phyloP scores from a whole-genome alignment of 2,113 vertebrate species.

The Paradoxurus hermaphroditus region DNA sequence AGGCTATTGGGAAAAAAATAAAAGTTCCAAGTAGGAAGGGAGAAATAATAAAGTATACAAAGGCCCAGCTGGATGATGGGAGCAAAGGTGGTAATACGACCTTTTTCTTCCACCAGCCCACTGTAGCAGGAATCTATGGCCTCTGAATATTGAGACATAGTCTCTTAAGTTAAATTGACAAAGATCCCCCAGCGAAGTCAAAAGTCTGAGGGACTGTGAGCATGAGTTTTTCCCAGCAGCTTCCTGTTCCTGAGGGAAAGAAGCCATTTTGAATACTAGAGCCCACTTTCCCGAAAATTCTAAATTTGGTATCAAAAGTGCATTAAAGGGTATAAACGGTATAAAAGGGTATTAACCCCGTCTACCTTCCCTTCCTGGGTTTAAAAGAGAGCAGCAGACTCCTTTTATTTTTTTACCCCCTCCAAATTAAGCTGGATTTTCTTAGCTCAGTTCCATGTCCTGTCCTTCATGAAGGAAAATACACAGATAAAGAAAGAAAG shows the following conservation, averaged over 20 bases:
- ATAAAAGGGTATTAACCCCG: too few relatives aligned
- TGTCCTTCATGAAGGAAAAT: background rate
- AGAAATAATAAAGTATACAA: constrained; percentile 43
- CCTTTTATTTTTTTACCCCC: background rate
- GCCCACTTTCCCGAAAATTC: background rate
- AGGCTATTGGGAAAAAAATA: constrained; percentile 69
- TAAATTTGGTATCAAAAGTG: background rate
- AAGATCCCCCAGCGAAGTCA: background rate
- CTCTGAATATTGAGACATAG: background rate
- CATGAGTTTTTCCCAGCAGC: background rate
- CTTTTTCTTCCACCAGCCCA: background rate
- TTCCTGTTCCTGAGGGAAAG: background rate
- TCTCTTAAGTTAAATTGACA: background rate
- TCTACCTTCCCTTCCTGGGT: background rate
- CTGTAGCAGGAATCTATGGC: background rate
- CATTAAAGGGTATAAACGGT: too few relatives aligned
- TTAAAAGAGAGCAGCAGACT: background rate
- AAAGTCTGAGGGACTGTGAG: background rate
- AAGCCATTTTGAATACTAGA: constrained; percentile 11
- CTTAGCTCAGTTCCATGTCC: background rate
- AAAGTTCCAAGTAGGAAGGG: constrained; percentile 47
- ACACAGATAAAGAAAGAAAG: background rate
- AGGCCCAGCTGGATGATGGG: constrained; percentile 44
- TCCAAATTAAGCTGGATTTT: constrained; percentile 23
- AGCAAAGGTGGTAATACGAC: constrained; percentile 5